Conservation (phyloP, 1,140 invertebrate genomes). For the Acromyrmex heyeri region DNA sequence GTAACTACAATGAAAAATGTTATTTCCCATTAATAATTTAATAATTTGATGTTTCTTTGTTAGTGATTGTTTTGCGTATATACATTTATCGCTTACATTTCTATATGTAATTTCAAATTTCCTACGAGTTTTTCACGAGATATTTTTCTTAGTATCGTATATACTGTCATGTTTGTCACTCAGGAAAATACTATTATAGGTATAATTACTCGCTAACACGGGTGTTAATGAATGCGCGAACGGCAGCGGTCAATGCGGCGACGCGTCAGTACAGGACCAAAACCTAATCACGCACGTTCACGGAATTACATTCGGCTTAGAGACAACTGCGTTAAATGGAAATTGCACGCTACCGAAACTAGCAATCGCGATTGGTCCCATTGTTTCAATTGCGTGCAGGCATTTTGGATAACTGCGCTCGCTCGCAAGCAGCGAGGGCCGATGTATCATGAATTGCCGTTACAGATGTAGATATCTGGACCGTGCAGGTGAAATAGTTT, state of each 20-base stretch:
- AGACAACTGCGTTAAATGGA: conserved; percentile 82
- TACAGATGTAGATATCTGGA: conserved; percentile 59
- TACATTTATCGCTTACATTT: too few relatives aligned
- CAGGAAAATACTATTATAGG: conserved; percentile 31
- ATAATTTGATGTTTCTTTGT: conserved; percentile 1
- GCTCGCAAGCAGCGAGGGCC: conserved; percentile 17
- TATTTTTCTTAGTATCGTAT: not conserved
- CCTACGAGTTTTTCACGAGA: not conserved
- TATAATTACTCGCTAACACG: conserved; percentile 55
- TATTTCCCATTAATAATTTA: not conserved
- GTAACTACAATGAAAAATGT: not conserved
- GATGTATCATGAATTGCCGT: conserved; percentile 69
- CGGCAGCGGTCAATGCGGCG: conserved; percentile 65
- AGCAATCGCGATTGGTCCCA: conserved; percentile 80
- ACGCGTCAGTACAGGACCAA: conserved; percentile 70
- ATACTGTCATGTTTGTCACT: not conserved
- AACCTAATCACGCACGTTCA: conserved; percentile 79
- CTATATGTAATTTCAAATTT: not conserved
- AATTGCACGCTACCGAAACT: conserved; percentile 76
- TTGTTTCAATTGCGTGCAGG: conserved; percentile 80
- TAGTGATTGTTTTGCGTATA: too few relatives aligned
- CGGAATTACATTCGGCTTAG: conserved; percentile 81
- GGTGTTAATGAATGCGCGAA: conserved; percentile 69
- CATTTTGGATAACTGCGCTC: conserved; percentile 75
- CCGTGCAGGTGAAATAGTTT: conserved; percentile 69